A percentile compares a stretch with the other conserved stretches of the same genome.
These are phyloP conservation scores for Acromyrmex charruanus DNA, from an alignment of 1,140 invertebrate genomes.

Conservation along the genomic window DNA sequence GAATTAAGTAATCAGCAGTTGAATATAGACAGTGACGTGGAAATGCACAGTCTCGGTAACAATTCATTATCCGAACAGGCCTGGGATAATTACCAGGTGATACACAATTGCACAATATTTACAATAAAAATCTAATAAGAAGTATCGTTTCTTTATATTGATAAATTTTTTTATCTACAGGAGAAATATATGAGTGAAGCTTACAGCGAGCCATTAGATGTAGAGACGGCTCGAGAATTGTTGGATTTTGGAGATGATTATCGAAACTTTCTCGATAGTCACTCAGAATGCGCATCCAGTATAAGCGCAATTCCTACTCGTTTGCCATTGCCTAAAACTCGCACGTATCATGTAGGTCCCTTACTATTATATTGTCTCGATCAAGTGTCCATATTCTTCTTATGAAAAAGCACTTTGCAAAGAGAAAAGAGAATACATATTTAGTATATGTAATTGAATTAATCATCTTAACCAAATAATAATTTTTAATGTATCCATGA, in stretches of 20 bases:
- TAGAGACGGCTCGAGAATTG: slow-evolving; percentile 92
- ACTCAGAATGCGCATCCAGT: slow-evolving; percentile 93
- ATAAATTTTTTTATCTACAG: slow-evolving; percentile 85
- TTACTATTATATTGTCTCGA: slow-evolving; percentile 79
- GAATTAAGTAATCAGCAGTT: slow-evolving; percentile 76
- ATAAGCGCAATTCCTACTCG: slow-evolving; percentile 88
- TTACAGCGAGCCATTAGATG: slow-evolving; percentile 96
- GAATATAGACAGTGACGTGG: slow-evolving; percentile 84
- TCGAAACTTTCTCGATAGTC: slow-evolving; percentile 94
- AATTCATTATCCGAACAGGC: slow-evolving; percentile 96
- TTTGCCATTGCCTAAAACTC: slow-evolving; percentile 80
- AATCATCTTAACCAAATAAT: slow-evolving; percentile 6
- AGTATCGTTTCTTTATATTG: slow-evolving; percentile 5
- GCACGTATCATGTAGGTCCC: slow-evolving; percentile 83
- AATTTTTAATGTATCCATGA: slow-evolving; percentile 20
- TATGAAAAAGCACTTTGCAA: slow-evolving; percentile 55
- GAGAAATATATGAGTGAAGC: slow-evolving; percentile 97
- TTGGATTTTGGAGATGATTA: slow-evolving; percentile 97
- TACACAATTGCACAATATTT: slow-evolving; percentile 8
- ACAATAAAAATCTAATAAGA: slow-evolving; percentile 6
- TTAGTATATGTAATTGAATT: slow-evolving; percentile 1
- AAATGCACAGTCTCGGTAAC: slow-evolving; percentile 86
- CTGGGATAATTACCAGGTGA: slow-evolving; percentile 93
- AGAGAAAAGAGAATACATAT: not conserved
- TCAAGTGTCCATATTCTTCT: slow-evolving; percentile 81